Conservation (phyloP, 2,797 vertebrate species). For the Tenualosa thibaudeaui region DNA sequence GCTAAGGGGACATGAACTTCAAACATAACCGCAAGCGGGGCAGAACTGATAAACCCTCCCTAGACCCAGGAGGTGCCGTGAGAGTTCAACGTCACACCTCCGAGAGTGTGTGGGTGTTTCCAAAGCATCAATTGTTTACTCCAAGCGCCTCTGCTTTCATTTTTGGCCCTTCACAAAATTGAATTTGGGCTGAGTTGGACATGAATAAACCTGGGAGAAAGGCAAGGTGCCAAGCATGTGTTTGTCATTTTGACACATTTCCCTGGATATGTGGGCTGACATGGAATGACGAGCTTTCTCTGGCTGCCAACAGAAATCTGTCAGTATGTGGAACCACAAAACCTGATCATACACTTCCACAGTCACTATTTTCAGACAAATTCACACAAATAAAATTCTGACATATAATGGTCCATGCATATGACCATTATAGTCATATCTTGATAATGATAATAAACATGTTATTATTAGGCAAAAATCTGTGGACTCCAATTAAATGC, state of each 20-base stretch:
- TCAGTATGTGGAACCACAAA: background rate
- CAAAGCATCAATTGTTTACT: background rate
- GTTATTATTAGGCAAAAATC: background rate
- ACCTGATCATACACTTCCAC: background rate
- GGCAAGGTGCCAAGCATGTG: background rate
- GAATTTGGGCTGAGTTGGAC: background rate
- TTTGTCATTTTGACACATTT: background rate
- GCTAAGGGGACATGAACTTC: background rate
- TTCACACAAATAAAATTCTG: background rate
- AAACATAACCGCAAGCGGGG: too few species aligned
- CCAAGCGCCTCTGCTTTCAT: background rate
- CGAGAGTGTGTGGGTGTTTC: background rate
- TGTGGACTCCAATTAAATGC: background rate
- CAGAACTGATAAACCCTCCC: background rate
- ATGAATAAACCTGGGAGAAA: background rate
- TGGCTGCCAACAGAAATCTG: background rate
- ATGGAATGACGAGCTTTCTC: background rate
- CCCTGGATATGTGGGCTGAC: background rate
- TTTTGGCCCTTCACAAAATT: background rate
- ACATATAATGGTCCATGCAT: background rate
- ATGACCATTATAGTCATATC: background rate
- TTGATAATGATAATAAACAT: background rate
- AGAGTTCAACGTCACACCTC: background rate
- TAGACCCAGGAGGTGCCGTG: background rate
- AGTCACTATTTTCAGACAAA: background rate